Evolutionary conservation across 2,888 invertebrate species (phyloP), one percentile per base, ranked within the genome.

Genomic region (Sinopyrophorus schimmeli): DNA sequence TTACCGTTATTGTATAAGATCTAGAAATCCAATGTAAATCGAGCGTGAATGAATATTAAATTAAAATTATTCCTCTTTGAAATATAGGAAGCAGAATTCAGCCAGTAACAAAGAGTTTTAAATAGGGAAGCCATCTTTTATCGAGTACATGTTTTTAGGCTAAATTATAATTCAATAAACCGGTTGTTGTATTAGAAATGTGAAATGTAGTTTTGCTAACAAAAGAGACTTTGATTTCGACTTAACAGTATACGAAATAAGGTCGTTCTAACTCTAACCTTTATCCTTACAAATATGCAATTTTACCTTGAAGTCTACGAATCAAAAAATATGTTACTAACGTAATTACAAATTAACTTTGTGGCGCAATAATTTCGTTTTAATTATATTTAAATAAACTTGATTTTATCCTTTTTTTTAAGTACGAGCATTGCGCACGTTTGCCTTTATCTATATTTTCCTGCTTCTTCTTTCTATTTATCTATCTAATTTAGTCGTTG

Each of bases 91-190:
- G 24, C 24, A n/a, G n/a, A 18, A 18, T 18, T 5, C 5, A 26
- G 9, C 24, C 5, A 9, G 11, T 14, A 35, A 35, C 43, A 34
- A 34, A 43, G 28, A 27, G 35, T 31, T 27, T 30, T 37, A 28
- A 48, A 32, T 35, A 48, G 41, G 54, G 62, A 55, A 59, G 62
- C 64, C 64, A 62, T 62, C 60, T 61, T 62, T 59, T 55, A 62
- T 58, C 64, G 59, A 55, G 63, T 65, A 61, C 66, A 61, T 65
- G 67, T 69, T 71, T 71, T 71, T 70, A 68, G 70, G 69, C 67
- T 69, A 68, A 68, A 70, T 69, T 70, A 68, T 68, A 67, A 71
- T 71, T 72, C 71, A 70, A 69, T 69, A 67, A 70, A 71, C 72
- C 70, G 71, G 70, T 72, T 67, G 60, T 56, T 62, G 68, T 60